Evolutionary conservation across 2,888 invertebrate species (phyloP).

Genomic region (Acrobeloides nanus): DNA sequence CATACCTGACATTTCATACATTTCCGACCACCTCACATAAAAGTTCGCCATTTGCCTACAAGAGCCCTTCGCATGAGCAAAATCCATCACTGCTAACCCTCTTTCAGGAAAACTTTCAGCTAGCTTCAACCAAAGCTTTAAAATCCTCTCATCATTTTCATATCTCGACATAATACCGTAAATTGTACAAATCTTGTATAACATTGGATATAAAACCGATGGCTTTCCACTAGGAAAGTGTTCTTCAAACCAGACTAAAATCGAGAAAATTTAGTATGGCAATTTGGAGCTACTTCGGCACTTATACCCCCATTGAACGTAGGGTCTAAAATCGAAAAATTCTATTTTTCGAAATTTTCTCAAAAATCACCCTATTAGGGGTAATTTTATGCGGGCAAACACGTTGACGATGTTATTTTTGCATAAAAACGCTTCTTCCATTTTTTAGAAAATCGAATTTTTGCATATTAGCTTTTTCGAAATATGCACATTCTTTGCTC

Average conservation of each 20-base stretch:
- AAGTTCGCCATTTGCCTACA: slow-evolving; percentile 26
- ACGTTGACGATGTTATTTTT: too few species aligned
- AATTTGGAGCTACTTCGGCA: too few species aligned
- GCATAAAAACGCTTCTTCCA: too few species aligned
- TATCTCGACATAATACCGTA: slow-evolving; percentile 16
- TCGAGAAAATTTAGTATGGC: too few species aligned
- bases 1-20: slow-evolving; percentile 21
- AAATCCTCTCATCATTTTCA: slow-evolving; percentile 28
- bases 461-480: too few species aligned
- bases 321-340: too few species aligned
- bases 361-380: too few species aligned
- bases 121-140: slow-evolving; percentile 28
- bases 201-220: slow-evolving; percentile 23
- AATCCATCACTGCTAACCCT: slow-evolving; percentile 31
- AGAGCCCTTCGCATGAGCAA: slow-evolving; percentile 28
- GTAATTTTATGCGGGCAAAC: too few species aligned
- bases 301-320: too few species aligned
- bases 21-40: slow-evolving; percentile 29
- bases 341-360: too few species aligned
- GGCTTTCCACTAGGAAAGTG: slow-evolving; percentile 19
- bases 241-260: slow-evolving; percentile 20
- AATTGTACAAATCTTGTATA: slow-evolving; percentile 24
- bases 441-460: too few species aligned
- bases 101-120: slow-evolving; percentile 28
- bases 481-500: too few species aligned